phyloP scores from a whole-genome alignment of 2,113 vertebrate species.

The Eulemur rufifrons region DNA sequence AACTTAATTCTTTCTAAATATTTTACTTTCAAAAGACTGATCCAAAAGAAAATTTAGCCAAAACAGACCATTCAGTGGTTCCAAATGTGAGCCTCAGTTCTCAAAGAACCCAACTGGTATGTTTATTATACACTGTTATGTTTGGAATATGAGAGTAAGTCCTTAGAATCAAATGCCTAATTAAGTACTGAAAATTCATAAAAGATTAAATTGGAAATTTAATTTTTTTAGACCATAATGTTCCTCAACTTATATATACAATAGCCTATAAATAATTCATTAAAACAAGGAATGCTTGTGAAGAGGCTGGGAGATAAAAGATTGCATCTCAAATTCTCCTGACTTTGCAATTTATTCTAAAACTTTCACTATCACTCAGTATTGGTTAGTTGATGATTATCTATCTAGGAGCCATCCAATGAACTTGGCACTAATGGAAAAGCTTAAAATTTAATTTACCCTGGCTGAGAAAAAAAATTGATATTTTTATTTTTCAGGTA shows the following conservation, averaged over 20 bases:
- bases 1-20: constrained; percentile 66
- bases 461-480: neutral
- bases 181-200: constrained; percentile 34
- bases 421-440: constrained; percentile 24
- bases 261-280: constrained; percentile 15
- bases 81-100: constrained; percentile 46
- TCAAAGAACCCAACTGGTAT: constrained; percentile 36
- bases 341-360: constrained; percentile 3
- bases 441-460: constrained; percentile 39
- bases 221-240: neutral
- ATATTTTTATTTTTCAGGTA: constrained; percentile 6
- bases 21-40: constrained; percentile 38
- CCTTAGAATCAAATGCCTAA: constrained; percentile 36
- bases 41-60: constrained; percentile 53
- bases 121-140: constrained; percentile 32
- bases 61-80: constrained; percentile 47
- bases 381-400: neutral
- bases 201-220: constrained; percentile 21
- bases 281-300: neutral
- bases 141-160: constrained; percentile 40
- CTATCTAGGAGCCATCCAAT: neutral
- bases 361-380: neutral
- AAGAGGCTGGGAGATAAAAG: neutral
- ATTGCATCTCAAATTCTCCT: neutral
- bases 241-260: neutral